Evolutionary conservation across 1,140 invertebrate genomes (phyloP).

Genomic region (Oedothorax gibbosus): DNA sequence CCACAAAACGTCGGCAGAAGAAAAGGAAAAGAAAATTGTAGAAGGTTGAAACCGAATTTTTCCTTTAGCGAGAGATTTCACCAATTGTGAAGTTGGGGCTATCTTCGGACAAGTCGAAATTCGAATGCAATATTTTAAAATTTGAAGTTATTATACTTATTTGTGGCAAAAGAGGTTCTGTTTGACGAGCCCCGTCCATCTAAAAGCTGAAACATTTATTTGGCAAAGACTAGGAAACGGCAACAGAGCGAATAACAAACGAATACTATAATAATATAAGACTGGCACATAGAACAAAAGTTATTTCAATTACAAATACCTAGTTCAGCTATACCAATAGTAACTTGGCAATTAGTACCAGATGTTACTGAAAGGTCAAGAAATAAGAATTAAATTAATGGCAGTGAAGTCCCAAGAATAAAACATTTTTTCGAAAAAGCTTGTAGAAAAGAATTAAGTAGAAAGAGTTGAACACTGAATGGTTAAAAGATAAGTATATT

Average conservation of each 20-base stretch:
- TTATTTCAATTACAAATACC: not conserved
- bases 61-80: not conserved
- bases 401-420: too few relatives aligned
- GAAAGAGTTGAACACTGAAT: too few relatives aligned
- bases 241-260: slow-evolving; percentile 15
- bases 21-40: not conserved
- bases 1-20: not conserved
- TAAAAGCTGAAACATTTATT: slow-evolving; percentile 31
- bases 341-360: too few relatives aligned
- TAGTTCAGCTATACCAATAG: too few relatives aligned
- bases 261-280: slow-evolving; percentile 3
- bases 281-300: slow-evolving; percentile 28
- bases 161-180: not conserved
- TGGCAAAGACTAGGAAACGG: slow-evolving; percentile 54
- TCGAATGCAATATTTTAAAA: not conserved
- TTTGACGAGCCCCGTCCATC: not conserved
- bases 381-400: too few relatives aligned
- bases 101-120: not conserved
- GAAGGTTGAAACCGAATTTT: not conserved
- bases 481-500: too few relatives aligned
- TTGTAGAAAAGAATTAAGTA: too few relatives aligned
- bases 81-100: not conserved
- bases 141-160: not conserved
- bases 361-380: too few relatives aligned
- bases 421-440: too few relatives aligned